A percentile compares a stretch with the other conserved stretches of the same genome.
Conservation (phyloP, 2,113 vertebrate genomes). For the Grammomys dolichurus region DNA sequence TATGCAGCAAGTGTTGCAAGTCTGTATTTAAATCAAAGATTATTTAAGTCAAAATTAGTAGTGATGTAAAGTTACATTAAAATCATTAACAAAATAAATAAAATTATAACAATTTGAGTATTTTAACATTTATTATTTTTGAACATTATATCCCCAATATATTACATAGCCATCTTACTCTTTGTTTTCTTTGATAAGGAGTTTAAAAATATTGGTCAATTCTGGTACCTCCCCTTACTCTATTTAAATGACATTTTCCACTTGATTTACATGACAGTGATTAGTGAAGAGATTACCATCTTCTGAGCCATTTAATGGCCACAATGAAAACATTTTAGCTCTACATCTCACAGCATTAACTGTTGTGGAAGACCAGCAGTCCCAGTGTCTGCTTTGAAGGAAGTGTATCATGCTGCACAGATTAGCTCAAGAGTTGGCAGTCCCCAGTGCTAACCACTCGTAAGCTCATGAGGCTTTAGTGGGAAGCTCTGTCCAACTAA, state of each 20-base stretch:
- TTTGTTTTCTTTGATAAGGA: conserved; percentile 15
- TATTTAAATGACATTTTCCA: neutral
- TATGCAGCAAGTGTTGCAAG: neutral
- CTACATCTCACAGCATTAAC: neutral
- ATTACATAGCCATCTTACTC: neutral
- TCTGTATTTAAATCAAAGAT: neutral
- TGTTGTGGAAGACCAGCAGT: neutral
- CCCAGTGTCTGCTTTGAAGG: neutral
- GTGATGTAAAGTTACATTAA: neutral
- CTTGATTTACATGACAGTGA: neutral
- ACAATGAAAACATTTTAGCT: neutral
- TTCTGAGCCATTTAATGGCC: neutral
- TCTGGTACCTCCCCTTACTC: neutral
- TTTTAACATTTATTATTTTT: conserved; percentile 35
- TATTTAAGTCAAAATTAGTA: neutral
- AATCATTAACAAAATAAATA: neutral
- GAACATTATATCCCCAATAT: neutral
- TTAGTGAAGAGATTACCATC: neutral
- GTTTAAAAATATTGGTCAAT: neutral
- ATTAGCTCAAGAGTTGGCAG: neutral
- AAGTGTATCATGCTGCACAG: neutral
- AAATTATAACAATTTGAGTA: conserved; percentile 21
- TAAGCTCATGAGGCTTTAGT: neutral
- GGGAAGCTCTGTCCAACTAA: neutral
- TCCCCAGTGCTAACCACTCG: neutral